A percentile compares a stretch with the other conserved stretches of the same genome.
phyloP scores from a whole-genome alignment of 2,113 vertebrate genomes.

The Ornithorhynchus anatinus region DNA sequence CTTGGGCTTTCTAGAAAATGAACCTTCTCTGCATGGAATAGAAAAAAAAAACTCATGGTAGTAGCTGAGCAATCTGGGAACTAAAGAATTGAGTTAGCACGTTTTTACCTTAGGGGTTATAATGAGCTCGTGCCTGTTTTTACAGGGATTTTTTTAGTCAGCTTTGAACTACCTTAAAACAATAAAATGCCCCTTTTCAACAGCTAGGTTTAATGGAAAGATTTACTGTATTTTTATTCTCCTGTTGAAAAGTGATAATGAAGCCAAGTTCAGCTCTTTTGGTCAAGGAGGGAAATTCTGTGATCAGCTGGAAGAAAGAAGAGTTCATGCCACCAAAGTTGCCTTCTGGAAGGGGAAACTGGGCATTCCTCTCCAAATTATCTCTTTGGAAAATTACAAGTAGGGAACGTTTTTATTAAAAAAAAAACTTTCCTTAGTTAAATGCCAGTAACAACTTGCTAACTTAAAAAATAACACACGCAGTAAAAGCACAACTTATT shows the following conservation, averaged over 20 bases:
- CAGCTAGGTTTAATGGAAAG: constrained; percentile 21
- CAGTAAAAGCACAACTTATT: background rate
- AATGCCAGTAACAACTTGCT: background rate
- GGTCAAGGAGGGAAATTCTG: background rate
- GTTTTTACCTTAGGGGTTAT: constrained; percentile 2
- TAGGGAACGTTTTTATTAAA: background rate
- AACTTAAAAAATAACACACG: accelerated
- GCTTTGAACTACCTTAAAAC: constrained; percentile 47
- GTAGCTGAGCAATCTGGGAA: background rate
- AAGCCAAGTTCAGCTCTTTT: background rate
- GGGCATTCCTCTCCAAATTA: background rate
- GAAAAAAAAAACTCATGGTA: background rate
- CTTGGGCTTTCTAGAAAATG: background rate
- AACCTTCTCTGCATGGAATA: background rate
- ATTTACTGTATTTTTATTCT: constrained; percentile 34
- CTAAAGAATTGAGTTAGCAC: background rate
- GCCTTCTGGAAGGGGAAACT: background rate
- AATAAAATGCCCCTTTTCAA: constrained; percentile 24
- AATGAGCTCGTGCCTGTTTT: constrained; percentile 23
- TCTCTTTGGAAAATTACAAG: background rate
- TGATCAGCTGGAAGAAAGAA: background rate
- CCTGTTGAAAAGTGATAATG: constrained; percentile 18
- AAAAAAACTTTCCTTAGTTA: background rate
- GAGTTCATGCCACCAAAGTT: background rate
- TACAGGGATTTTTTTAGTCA: constrained; percentile 5